Percentiles rank a stretch among this genome's conserved stretches.
These are phyloP conservation scores for Philaethria dido DNA, from an alignment of 2,888 invertebrate genomes.

Conservation along the genomic window DNA sequence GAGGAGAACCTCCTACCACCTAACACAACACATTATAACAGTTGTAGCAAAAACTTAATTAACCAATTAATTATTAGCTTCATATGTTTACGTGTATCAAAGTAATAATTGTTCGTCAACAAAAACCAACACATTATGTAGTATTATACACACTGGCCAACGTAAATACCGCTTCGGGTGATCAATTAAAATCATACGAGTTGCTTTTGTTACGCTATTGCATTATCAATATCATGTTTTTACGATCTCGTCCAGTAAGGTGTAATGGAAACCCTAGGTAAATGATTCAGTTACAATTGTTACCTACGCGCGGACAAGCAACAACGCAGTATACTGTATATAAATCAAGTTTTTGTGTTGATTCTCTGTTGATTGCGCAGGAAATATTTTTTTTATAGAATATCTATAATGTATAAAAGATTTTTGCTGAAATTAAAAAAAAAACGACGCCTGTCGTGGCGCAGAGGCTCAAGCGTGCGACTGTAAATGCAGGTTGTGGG, in stretches of 20 bases:
- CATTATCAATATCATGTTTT: constrained; percentile 22
- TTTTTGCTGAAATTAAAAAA: neutral
- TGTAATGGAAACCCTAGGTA: constrained; percentile 28
- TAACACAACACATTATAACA: too few species aligned
- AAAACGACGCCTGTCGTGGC: too few species aligned
- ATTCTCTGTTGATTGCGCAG: neutral
- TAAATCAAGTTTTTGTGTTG: neutral
- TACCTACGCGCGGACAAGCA: neutral
- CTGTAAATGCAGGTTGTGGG: too few species aligned
- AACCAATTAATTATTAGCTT: neutral
- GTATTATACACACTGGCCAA: neutral
- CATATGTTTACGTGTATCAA: constrained; percentile 4
- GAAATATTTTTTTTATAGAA: neutral
- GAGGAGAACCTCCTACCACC: too few species aligned
- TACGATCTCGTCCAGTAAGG: constrained; percentile 22
- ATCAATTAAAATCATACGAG: constrained; percentile 31
- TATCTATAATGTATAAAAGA: constrained; percentile 5
- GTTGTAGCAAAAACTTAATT: neutral
- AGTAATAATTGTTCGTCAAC: constrained; percentile 9
- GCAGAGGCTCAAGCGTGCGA: too few species aligned
- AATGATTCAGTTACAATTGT: constrained; percentile 10
- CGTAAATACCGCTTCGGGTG: constrained; percentile 20
- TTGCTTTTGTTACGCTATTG: constrained; percentile 23
- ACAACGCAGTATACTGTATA: neutral
- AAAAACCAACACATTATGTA: neutral